Evolutionary conservation across 2,888 invertebrate genomes (phyloP), one percentile per base, ranked within the genome.

Genomic region (Nymphalis polychloros): DNA sequence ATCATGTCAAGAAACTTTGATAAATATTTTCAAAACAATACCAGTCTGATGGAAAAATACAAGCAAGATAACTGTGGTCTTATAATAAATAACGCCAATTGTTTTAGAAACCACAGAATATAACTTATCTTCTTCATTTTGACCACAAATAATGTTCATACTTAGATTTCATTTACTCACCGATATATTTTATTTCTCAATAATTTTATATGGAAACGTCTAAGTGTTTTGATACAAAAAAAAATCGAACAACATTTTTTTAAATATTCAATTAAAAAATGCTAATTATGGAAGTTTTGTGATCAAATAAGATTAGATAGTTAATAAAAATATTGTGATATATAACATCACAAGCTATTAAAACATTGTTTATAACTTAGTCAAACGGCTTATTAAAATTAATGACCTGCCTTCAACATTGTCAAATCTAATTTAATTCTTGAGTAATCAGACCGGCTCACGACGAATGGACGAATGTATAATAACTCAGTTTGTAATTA

Each of bases 1-100:
- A 66, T 52, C 53, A 60, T 60, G 47, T 66, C 60, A 66, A 66
- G 31, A 65, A 52, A 52, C 59, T 52, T 13, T 60, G 57, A 64
- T 10, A 66, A 66, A 60, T 53, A 47, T 53, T 53, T 59, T 47
- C 59, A 50, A 59, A 65, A 65, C 64, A 65, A 65, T 59, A 27
- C 46, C 46, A 46, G 52, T 59, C 27, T 65, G 23, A 52, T 27
- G 52, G 59, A 19, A 35, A 59, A 52, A 49, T 59, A 59, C 59
- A 59, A 52, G 46, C 50, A 13, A 13, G 10, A 4, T 27, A 27
- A 52, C 50, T 19, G 50, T 10, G 8, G 50, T 50, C 20, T 50
- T 20, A 8, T 20, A 50, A 20, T 7, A 17, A 48, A 31, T 13
- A 41, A 13, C 13, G 41, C 41, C 41, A 41, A 13, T 41, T 41